Evolutionary conservation across 2,113 vertebrate genomes (phyloP), one percentile per base, ranked within the genome.

Genomic region (Pygoscelis adeliae): DNA sequence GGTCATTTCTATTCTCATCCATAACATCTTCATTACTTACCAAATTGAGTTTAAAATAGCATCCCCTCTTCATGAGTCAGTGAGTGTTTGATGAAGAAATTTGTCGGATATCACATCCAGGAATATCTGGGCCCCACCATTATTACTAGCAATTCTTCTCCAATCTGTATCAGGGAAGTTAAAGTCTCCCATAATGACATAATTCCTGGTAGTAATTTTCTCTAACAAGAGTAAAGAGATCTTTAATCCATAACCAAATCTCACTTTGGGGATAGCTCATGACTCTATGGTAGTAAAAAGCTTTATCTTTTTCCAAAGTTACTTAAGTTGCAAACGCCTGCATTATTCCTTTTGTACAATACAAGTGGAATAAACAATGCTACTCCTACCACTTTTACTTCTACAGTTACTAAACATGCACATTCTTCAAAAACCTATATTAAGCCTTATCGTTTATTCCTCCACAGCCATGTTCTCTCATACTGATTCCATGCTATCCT

Each of bases 61-160:
- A 97, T 97, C 97, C 96, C 97, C 40, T 97, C 97, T 97, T 97
- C 95, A 91, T 97, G 96, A 97, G 91, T 97, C 97, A 96, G 80
- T 97, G 97, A 96, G 90, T 96, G 92, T 97, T 96, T 97, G 97
- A 95, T 97, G 97, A 94, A 96, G 97, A 91, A 97, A 97, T 95
- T 79, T 97, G 97, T 96, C 97, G 97, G 96, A 94, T 97, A 97
- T 65, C 97, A 97, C 96, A 97, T 97, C 96, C 97, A 96, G 96
- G 97, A 96, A 94, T 97, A 97, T 97, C 95, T 97, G 97, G 96
- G 96, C 93, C 97, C 96, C 96, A 97, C 97, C 96, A 97, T 96
- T 97, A 97, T 97, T 97, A 97, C 97, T 97, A 97, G 96, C 90
- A 97, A 97, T 94, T 97, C 97, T 97, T 97, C 97, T 97, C 97